Percentiles rank a stretch among this genome's conserved stretches.
Conservation (phyloP, 2,113 vertebrate species). For the Hydrolagus affinis region DNA sequence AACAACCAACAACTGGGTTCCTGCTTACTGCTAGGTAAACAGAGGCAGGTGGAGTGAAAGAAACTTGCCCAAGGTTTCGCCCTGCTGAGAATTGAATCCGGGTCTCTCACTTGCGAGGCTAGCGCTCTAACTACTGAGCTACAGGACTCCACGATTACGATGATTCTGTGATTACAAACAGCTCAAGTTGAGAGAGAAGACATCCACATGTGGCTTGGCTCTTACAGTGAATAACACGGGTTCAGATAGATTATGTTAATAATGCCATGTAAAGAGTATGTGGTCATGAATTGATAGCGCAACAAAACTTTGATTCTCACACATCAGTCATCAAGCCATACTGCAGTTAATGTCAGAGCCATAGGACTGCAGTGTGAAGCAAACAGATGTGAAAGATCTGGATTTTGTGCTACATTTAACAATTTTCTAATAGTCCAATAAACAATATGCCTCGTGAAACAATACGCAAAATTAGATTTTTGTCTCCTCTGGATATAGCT, state of each 20-base stretch:
- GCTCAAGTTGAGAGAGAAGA: not conserved
- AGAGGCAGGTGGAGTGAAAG: too few species aligned
- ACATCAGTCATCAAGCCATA: not conserved
- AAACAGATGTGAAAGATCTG: not conserved
- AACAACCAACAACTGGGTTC: too few species aligned
- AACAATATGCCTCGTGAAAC: not conserved
- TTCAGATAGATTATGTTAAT: not conserved
- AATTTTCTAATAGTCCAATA: constrained; percentile 19
- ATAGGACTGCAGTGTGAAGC: not conserved
- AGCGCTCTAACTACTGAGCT: too few species aligned
- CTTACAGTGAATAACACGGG: not conserved
- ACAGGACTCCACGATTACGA: not conserved
- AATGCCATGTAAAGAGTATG: not conserved
- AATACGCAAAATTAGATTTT: constrained; percentile 16
- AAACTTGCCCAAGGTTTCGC: too few species aligned
- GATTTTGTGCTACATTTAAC: constrained; percentile 17
- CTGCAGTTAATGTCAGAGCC: not conserved
- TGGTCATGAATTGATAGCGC: not conserved
- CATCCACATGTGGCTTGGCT: not conserved
- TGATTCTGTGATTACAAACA: not conserved
- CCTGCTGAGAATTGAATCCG: too few species aligned
- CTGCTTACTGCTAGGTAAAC: too few species aligned
- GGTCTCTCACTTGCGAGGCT: too few species aligned
- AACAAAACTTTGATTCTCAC: not conserved
- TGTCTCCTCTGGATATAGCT: constrained; percentile 10